Percentiles rank a stretch among this genome's conserved stretches.
Evolutionary conservation across 2,113 vertebrate genomes (phyloP).

Genomic region (Alethe castanea): DNA sequence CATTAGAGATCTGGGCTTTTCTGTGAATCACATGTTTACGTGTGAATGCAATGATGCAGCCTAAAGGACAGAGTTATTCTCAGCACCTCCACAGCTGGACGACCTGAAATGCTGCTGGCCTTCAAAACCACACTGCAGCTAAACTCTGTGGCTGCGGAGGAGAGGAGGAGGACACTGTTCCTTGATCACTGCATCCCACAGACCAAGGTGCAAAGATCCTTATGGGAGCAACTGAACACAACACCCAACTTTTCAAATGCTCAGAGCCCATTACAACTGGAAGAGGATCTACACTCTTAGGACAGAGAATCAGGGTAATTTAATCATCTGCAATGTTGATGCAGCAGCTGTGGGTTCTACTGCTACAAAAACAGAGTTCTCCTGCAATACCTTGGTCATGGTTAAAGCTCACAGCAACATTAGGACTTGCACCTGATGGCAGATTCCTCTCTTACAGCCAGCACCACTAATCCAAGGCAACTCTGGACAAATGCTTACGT

Average conservation of each 20-base stretch:
- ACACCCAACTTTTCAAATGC: not conserved
- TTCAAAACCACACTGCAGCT: not conserved
- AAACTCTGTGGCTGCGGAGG: not conserved
- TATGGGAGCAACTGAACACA: not conserved
- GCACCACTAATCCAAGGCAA: not conserved
- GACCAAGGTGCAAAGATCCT: not conserved
- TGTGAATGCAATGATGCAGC: not conserved
- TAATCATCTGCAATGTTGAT: not conserved
- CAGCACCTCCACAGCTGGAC: not conserved
- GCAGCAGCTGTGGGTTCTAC: not conserved
- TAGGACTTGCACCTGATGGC: not conserved
- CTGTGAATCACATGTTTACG: not conserved
- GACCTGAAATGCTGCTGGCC: not conserved
- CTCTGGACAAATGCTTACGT: not conserved
- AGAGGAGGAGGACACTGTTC: not conserved
- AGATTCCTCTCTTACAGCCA: not conserved
- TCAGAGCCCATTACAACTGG: not conserved
- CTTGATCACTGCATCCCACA: not conserved
- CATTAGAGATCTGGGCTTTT: not conserved
- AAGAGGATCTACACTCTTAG: not conserved
- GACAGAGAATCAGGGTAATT: not conserved
- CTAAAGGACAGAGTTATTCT: not conserved
- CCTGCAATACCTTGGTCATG: accelerated
- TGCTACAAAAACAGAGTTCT: not conserved
- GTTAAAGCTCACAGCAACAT: not conserved